Base-by-base conservation (phyloP, 2,888 invertebrate genomes). In the Ophioninae sp. region DNA sequence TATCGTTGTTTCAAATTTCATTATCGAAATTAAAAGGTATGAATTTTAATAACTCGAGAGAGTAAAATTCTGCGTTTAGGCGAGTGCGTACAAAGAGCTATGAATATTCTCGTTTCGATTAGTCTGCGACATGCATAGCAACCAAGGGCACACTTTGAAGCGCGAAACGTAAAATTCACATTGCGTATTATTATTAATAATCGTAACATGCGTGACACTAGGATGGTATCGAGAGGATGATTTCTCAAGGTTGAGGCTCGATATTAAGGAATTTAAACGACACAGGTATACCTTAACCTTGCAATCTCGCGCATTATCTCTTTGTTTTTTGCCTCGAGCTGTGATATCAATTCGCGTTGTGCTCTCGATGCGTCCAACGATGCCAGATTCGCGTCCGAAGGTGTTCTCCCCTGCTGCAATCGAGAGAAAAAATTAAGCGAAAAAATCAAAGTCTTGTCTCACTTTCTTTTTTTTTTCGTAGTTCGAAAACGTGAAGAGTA, bases 301-400 rank as follows among this genome's bases (percentile, higher is more conserved):
- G 97, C 97, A 90, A 99, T 99, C 94, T 98, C 98, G 86, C 97
- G 95, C 97, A 98, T 98, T 85, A 99, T 98, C 94, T 99, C 98
- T 89, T 97, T 95, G 93, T 99, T 99, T 94, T 99, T 98, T 73
- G 97, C 96, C 92, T 99, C 99, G 71, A 99, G 94, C 90, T 99
- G 98, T 63, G 96, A 96, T 90, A 99, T 98, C 10, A 99, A 94
- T 91, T 99, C 98, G 9, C 98, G 95, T 89, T 98, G 98, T 23
- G 97, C 97, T 87, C 97, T 94, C 81, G 98, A 98, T 72, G 97
- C 97, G 91, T 98, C 98, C 91, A 97, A 95, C 65, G 94, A 94
- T 84, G 95, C 95, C 51, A 97, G 95, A 88, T 95, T 95, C 61
- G 95, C 94, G 91, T 96, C 96, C 0, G 96, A 96, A 1, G 97